Evolutionary conservation across 2,113 vertebrate genomes (phyloP).

Genomic region (Mustelus asterias): DNA sequence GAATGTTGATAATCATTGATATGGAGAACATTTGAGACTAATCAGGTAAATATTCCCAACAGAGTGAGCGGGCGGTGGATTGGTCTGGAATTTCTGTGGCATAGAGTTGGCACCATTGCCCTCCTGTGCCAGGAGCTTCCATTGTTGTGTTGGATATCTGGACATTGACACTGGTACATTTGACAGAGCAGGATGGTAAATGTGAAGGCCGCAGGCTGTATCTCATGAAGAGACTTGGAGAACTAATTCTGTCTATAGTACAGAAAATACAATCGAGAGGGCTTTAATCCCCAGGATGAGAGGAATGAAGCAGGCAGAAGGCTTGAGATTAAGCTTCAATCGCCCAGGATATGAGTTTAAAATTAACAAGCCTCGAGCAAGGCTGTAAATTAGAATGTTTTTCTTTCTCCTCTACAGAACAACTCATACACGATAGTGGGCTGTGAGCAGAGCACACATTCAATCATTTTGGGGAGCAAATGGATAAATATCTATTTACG

Average conservation of each 20-base stretch:
- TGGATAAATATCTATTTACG: not conserved
- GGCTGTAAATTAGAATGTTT: not conserved
- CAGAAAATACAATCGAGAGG: not conserved
- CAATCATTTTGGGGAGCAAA: not conserved
- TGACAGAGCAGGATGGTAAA: not conserved
- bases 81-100: not conserved
- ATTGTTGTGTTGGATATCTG: not conserved
- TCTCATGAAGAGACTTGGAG: not conserved
- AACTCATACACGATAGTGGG: too few species aligned
- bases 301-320: too few species aligned
- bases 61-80: not conserved
- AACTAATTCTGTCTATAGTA: not conserved
- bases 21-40: not conserved
- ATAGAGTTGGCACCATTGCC: not conserved
- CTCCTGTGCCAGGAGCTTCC: not conserved
- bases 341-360: not conserved
- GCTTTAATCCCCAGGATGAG: not conserved
- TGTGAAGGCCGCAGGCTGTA: not conserved
- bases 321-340: not conserved
- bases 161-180: not conserved
- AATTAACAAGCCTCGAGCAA: not conserved
- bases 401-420: not conserved
- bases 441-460: not conserved
- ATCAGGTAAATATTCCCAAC: not conserved
- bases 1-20: too few species aligned